Evolutionary conservation across 2,113 vertebrate genomes (phyloP), one percentile per base, ranked within the genome.

Genomic region (Parus major): DNA sequence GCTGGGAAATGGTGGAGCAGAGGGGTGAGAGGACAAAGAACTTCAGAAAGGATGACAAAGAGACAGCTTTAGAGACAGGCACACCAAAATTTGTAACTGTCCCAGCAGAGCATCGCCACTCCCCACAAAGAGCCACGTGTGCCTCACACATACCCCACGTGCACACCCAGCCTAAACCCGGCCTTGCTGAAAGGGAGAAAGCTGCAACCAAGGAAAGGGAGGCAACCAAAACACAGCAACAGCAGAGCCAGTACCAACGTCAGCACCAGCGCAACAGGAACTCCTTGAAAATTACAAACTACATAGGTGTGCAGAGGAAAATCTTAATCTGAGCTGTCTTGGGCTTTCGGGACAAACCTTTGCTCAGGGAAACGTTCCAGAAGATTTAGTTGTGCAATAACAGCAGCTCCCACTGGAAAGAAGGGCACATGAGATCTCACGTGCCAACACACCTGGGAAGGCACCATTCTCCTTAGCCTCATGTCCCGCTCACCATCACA

Each of bases 401-500:
- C 35, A 77, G 68, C n/a, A 96, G 59, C 29, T 92, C 53, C 19
- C 57, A 35, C 23, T 25, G 46, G 36, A 39, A 87, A 12, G 29
- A 86, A 64, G 39, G 39, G 10, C 11, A 2, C 24, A 28, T 3
- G 2, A 61, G 44, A 50, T 25, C 33, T 27, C 83, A 77, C 0
- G 1, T 65, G 41, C 33, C 57, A 69, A 27, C n/a, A 64, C 35
- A 66, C 9, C 25, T 4, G 4, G 33, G 31, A 83, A 64, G 71
- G 35, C 15, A 53, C 21, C 4, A 1, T 15, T 81, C 29, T 22
- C 33, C 31, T 53, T 36, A 19, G 28, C 0, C 0, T 35, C 39
- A 4, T 1, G 16, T 44, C 36, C 73, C 0, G 0, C 31, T 85
- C 39, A 50, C 25, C 75, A 88, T 13, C 0, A 0, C 65, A 36